These are phyloP conservation scores for Sandelia bainsii DNA, from an alignment of 2,797 vertebrate genomes.

Conservation along the genomic window DNA sequence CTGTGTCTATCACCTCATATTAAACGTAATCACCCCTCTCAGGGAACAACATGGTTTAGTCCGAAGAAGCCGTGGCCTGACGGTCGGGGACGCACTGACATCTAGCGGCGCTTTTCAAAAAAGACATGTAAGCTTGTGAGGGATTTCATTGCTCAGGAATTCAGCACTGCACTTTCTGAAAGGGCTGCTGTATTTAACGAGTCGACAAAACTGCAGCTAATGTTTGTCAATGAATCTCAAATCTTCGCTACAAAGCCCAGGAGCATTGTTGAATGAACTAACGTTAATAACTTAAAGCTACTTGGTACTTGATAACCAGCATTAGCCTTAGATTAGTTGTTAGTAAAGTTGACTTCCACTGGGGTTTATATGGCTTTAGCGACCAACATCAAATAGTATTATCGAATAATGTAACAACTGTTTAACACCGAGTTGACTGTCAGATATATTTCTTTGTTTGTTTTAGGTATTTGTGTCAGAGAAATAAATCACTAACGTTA, in stretches of 20 bases:
- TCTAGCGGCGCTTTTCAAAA: constrained; percentile 56
- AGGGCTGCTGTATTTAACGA: neutral
- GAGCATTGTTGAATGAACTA: neutral
- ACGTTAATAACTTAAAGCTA: no score
- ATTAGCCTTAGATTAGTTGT: neutral
- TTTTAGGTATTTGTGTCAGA: neutral
- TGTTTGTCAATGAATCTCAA: neutral
- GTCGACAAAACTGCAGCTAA: neutral
- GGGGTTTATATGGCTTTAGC: neutral
- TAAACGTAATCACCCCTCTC: constrained; percentile 15
- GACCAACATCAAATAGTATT: neutral
- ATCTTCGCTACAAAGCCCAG: neutral
- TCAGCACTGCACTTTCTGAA: no score
- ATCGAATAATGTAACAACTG: rapidly evolving
- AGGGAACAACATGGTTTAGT: constrained; percentile 56
- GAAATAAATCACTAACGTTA: neutral
- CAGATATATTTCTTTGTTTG: no score
- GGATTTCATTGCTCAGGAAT: neutral
- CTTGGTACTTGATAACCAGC: neutral
- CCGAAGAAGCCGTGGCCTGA: neutral
- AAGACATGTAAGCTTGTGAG: neutral
- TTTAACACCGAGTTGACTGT: neutral
- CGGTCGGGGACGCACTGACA: constrained; percentile 47
- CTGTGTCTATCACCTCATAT: neutral
- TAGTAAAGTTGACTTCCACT: neutral